A percentile compares a stretch with the other conserved stretches of the same genome.
Conservation (phyloP, 2,797 vertebrate genomes). For the Erethizon dorsatum region DNA sequence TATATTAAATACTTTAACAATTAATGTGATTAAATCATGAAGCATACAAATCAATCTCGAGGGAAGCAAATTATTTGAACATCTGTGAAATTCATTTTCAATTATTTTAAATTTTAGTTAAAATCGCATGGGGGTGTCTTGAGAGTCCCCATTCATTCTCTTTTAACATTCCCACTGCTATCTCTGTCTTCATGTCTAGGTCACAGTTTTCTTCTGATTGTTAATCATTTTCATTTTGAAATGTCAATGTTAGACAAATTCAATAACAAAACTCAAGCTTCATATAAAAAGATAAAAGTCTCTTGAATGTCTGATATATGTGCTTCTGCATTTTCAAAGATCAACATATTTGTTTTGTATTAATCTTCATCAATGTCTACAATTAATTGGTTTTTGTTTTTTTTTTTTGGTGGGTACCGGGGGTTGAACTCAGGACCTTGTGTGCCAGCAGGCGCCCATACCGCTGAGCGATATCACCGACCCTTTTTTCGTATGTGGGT, state of each 20-base stretch:
- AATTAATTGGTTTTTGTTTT: neutral
- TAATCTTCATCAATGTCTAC: neutral
- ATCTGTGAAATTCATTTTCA: conserved; percentile 73
- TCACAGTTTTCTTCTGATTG: neutral
- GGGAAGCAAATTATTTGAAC: conserved; percentile 73
- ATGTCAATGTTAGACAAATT: neutral
- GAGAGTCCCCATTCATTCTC: conserved; percentile 53
- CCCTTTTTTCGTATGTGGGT: too few relatives aligned
- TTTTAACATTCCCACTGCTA: neutral
- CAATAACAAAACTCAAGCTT: neutral
- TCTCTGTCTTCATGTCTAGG: neutral
- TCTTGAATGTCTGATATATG: neutral
- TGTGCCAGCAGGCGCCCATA: too few relatives aligned
- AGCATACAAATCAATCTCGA: conserved; percentile 63
- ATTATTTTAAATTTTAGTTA: conserved; percentile 74
- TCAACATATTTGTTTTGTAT: neutral
- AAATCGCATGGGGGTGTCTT: conserved; percentile 31
- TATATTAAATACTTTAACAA: conserved; percentile 61
- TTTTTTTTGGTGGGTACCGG: too few relatives aligned
- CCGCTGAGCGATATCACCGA: too few relatives aligned
- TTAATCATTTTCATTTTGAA: conserved; percentile 32
- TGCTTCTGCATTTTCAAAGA: neutral
- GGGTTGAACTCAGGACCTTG: too few relatives aligned
- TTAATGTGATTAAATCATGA: conserved; percentile 64
- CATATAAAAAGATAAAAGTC: neutral